Conservation (phyloP, 2,113 vertebrate species). For the Bothrops jararaca region DNA sequence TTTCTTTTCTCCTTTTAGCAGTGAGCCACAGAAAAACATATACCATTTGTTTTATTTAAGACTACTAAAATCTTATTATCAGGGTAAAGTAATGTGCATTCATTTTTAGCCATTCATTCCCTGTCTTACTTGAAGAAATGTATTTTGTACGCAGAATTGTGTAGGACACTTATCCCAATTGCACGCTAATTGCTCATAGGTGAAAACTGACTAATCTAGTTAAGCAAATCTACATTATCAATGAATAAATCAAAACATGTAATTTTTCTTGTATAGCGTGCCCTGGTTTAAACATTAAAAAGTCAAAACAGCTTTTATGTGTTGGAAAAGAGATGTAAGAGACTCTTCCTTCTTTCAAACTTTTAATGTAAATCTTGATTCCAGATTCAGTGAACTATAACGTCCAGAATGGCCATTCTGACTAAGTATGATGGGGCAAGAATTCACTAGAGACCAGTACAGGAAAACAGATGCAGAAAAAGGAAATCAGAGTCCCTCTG, state of each 20-base stretch:
- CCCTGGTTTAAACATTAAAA: not conserved
- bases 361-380: not conserved
- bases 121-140: not conserved
- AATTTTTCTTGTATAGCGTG: not conserved
- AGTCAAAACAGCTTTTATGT: not conserved
- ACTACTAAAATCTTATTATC: not conserved
- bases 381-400: not conserved
- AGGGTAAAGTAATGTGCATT: not conserved
- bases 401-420: not conserved
- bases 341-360: not conserved
- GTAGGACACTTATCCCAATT: not conserved
- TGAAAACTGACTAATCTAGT: not conserved
- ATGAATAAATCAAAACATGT: not conserved
- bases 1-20: not conserved
- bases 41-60: not conserved
- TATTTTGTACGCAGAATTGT: not conserved
- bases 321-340: not conserved
- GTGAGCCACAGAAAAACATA: not conserved
- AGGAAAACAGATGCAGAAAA: not conserved
- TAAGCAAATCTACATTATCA: not conserved
- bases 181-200: not conserved
- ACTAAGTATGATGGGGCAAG: not conserved
- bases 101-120: not conserved
- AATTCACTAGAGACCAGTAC: not conserved
- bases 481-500: not conserved